Evolutionary conservation across 30 jellyfish, hydroid and myxozoan species (phyloP).

Genomic region (Turritopsis rubra): DNA sequence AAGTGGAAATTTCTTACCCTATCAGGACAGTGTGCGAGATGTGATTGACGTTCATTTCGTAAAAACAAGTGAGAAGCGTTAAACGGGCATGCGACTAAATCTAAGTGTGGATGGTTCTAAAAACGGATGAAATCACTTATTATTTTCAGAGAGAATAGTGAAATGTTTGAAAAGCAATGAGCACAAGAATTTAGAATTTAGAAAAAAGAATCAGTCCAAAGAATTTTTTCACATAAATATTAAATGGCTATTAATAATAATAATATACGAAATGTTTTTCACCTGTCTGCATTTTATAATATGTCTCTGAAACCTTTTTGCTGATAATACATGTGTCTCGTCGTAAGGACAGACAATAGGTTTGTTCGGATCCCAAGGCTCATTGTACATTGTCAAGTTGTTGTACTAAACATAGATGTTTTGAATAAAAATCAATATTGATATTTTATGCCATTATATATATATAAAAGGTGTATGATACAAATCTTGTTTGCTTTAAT

Average conservation of each 20-base stretch:
- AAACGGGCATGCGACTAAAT: constrained; percentile 56
- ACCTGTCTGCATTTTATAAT: constrained; percentile 68
- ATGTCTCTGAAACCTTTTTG: constrained; percentile 45
- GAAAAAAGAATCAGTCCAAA: too few relatives aligned
- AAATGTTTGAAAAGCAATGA: not conserved
- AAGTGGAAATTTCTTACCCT: constrained; percentile 23
- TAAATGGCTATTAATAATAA: too few relatives aligned
- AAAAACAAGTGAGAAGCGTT: constrained; percentile 53
- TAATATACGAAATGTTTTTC: too few relatives aligned
- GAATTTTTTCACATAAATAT: too few relatives aligned
- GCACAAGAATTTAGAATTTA: too few relatives aligned
- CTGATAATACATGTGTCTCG: constrained; percentile 49
- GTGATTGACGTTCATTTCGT: constrained; percentile 31
- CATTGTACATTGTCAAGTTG: constrained; percentile 28
- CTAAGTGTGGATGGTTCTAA: constrained; percentile 59
- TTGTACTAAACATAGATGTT: not conserved
- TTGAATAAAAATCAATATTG: not conserved
- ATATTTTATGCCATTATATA: too few relatives aligned
- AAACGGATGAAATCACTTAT: not conserved
- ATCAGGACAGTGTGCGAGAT: constrained; percentile 55
- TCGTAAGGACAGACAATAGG: constrained; percentile 60
- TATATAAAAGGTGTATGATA: not conserved
- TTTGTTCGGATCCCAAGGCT: constrained; percentile 57
- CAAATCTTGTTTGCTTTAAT: not conserved
- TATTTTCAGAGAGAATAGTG: not conserved